Evolutionary conservation across 2,113 vertebrate genomes (phyloP), one percentile per base, ranked within the genome.

Genomic region (Irena cyanogastra): DNA sequence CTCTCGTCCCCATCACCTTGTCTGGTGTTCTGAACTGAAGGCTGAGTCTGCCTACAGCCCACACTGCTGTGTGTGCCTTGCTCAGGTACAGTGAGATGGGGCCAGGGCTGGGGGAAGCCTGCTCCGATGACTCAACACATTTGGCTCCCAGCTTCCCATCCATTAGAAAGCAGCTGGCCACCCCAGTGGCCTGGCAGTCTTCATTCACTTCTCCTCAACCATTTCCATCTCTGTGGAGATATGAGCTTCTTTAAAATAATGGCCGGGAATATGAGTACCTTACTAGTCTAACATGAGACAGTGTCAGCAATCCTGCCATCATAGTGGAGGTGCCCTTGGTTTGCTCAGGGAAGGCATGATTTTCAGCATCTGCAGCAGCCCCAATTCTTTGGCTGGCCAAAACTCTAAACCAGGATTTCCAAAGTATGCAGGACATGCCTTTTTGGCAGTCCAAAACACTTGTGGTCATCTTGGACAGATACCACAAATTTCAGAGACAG

Each of bases 41-140:
- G 30, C 33, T 64, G 39, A 79, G 13, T 24, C 30, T 60, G n/a
- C n/a, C 13, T 74, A 24, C 31, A 2, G 72, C 3, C 72, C 9
- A 6, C 11, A 44, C 37, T 21, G 13, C 52, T 63, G 53, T 78
- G 60, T 47, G 30, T 12, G 45, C 41, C 41, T 72, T 42, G 42
- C 52, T 57, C 56, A 26, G 39, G 42, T 8, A 44, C 6, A 1
- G 8, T 19, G 35, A 41, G 41, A 41, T 0, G 0, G 28, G 19
- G 20, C 50, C n/a, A 37, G 24, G 30, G 31, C 30, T 60, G 20
- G 18, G 17, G 39, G 4, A 10, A 37, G n/a, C 27, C 35, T 64
- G 28, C 39, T 49, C 9, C 0, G 0, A 17, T 22, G 18, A 18
- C 14, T 63, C 68, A 41, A 11, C 5, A 63, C 3, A 4, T 39